Evolutionary conservation across 1,140 invertebrate genomes (phyloP).

Genomic region (Polyergus mexicanus): DNA sequence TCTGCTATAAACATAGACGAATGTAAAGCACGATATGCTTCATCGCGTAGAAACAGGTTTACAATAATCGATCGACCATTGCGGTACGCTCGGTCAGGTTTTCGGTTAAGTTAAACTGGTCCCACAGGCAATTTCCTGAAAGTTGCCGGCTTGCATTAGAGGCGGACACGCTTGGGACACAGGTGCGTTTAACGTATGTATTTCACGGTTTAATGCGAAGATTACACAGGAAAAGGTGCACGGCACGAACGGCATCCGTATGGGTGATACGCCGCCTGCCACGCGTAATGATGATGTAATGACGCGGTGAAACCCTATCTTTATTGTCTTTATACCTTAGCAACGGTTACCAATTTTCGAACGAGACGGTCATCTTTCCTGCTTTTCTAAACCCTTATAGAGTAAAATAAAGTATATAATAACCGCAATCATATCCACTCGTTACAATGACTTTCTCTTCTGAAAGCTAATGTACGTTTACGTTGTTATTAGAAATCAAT

Average conservation of each 20-base stretch:
- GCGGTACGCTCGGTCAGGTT: constrained; percentile 75
- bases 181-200: constrained; percentile 81
- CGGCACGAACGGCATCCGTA: constrained; percentile 6
- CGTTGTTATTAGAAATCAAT: not conserved
- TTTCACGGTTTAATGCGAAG: constrained; percentile 78
- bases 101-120: constrained; percentile 72
- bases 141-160: constrained; percentile 67
- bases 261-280: constrained; percentile 78
- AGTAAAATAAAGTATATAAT: not conserved
- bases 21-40: not conserved
- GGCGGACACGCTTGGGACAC: constrained; percentile 74
- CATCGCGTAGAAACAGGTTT: constrained; percentile 56
- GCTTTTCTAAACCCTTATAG: not conserved
- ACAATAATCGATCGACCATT: constrained; percentile 58
- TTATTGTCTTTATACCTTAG: constrained; percentile 56
- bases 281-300: constrained; percentile 78
- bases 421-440: not conserved
- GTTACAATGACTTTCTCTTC: constrained; percentile 13
- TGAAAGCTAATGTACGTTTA: not conserved
- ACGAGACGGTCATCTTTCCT: not conserved
- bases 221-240: constrained; percentile 69
- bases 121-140: constrained; percentile 80
- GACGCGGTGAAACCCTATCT: constrained; percentile 74
- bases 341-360: constrained; percentile 47
- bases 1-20: not conserved